A percentile compares a stretch with the other conserved stretches of the same genome.
phyloP scores from a whole-genome alignment of 1,140 invertebrate species.

The Caenorhabditis inopinata region DNA sequence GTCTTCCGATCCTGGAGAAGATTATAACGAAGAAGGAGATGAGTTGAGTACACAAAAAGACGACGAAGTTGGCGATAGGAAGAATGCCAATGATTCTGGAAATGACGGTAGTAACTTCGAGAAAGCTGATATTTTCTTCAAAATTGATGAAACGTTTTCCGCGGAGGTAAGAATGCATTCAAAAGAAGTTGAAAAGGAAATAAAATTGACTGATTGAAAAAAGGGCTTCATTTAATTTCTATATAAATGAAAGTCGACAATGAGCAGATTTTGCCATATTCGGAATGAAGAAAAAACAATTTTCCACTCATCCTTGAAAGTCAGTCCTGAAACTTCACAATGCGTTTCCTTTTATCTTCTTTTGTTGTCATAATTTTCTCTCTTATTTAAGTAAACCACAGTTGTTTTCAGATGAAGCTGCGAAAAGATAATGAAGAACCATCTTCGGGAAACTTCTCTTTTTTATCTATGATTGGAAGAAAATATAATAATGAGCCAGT shows the following conservation, averaged over 20 bases:
- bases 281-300: too few relatives aligned
- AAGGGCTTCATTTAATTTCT: too few relatives aligned
- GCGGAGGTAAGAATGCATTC: conserved; percentile 16
- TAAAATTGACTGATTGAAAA: too few relatives aligned
- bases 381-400: too few relatives aligned
- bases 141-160: conserved; percentile 31
- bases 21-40: background rate
- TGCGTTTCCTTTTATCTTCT: too few relatives aligned
- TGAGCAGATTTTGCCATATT: too few relatives aligned
- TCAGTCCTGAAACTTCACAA: too few relatives aligned
- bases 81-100: background rate
- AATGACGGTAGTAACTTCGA: background rate
- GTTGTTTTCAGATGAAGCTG: conserved; percentile 1
- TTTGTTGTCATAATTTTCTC: background rate
- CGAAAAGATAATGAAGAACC: background rate
- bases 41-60: background rate
- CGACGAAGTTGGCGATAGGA: background rate
- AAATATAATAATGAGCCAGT: background rate
- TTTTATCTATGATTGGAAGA: conserved; percentile 42
- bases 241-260: background rate
- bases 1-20: background rate
- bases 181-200: too few relatives aligned
- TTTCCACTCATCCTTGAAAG: too few relatives aligned
- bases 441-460: conserved; percentile 8
- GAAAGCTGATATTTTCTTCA: conserved; percentile 25